Evolutionary conservation across 92 coral and sea anemone species (phyloP).

Genomic region (Micromussa lordhowensis): DNA sequence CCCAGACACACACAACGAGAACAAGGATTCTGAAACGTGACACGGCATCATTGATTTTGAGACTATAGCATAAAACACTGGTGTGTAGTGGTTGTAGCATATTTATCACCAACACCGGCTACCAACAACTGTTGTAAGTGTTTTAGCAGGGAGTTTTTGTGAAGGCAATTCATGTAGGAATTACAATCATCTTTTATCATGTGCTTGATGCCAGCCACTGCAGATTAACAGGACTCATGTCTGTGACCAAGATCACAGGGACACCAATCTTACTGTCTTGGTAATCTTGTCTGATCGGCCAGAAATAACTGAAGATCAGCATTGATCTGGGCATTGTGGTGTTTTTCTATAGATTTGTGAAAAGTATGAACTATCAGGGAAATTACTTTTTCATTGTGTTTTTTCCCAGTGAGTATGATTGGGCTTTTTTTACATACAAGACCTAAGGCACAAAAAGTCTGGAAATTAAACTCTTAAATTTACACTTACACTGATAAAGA

Average conservation of each 20-base stretch:
- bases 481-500: background rate
- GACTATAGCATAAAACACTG: background rate
- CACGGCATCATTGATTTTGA: background rate
- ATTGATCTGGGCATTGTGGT: background rate
- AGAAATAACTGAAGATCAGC: no score
- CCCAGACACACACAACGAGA: background rate
- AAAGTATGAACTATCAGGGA: background rate
- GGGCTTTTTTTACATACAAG: no score
- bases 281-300: no score
- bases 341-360: background rate
- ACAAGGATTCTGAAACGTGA: background rate
- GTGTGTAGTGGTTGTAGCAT: background rate
- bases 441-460: no score
- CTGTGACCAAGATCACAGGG: background rate
- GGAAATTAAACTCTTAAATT: background rate
- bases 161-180: background rate
- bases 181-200: no score
- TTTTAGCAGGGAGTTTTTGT: background rate
- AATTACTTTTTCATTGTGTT: background rate
- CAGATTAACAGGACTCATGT: background rate
- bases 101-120: background rate
- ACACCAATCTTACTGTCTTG: background rate
- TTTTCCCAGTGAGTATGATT: background rate
- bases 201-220: background rate
- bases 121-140: background rate